phyloP scores from a whole-genome alignment of 2,113 vertebrate genomes.

The Proterorhinus semilunaris region DNA sequence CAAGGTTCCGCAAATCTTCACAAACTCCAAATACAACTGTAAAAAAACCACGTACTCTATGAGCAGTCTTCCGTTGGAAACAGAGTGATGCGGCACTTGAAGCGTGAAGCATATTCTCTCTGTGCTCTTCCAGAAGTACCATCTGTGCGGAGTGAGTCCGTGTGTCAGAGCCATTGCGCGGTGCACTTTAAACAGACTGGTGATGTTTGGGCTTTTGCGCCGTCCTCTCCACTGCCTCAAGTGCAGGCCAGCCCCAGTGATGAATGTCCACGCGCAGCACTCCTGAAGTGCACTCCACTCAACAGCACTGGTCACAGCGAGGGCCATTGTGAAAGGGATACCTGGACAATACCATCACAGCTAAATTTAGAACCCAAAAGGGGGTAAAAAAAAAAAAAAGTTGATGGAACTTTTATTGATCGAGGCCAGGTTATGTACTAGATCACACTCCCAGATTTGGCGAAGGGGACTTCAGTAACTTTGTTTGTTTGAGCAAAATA shows the following conservation, averaged over 20 bases:
- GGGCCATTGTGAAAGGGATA: constrained; percentile 20
- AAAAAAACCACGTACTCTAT: not conserved
- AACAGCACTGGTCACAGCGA: constrained; percentile 13
- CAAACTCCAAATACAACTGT: not conserved
- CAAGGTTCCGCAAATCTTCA: too few species aligned
- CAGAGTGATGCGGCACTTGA: not conserved
- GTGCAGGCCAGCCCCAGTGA: constrained; percentile 9
- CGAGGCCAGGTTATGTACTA: not conserved
- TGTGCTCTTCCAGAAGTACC: not conserved
- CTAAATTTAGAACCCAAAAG: constrained; percentile 16
- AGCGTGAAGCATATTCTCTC: not conserved
- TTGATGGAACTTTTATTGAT: constrained; percentile 6
- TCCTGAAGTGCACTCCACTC: constrained; percentile 13
- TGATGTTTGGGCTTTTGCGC: constrained; percentile 2
- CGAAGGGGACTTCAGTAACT: too few species aligned
- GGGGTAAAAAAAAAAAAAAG: not conserved
- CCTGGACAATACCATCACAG: constrained; percentile 5
- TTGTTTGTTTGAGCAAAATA: too few species aligned
- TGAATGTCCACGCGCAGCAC: constrained; percentile 13
- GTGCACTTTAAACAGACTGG: constrained; percentile 14
- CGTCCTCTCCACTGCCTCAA: constrained; percentile 15
- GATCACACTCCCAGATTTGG: too few species aligned
- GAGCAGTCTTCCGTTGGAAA: not conserved
- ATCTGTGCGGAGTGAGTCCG: constrained; percentile 14
- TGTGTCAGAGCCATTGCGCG: not conserved